Evolutionary conservation across 2,888 invertebrate genomes (phyloP), one percentile per base, ranked within the genome.

Genomic region (Microctonus brassicae): DNA sequence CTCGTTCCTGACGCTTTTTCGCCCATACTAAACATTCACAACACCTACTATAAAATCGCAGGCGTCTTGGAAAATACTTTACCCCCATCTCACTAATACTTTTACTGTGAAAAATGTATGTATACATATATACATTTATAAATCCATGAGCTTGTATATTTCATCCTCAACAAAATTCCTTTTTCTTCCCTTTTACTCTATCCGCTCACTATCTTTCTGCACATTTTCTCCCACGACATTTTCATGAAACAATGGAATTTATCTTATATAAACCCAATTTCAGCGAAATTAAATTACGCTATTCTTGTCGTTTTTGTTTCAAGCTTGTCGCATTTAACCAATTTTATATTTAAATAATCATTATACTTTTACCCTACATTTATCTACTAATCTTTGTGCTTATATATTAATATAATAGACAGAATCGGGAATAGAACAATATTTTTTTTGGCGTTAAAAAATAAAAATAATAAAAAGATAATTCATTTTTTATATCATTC

Each of bases 1-100:
- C 72, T 77, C 63, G 64, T 61, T 58, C 62, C 39, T 66, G 64
- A 60, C 69, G 71, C 68, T 76, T 76, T 71, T 74, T 76, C 74
- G 36, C 70, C 71, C 69, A 66, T 58, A 60, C 26, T 61, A 26
- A 75, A 72, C 65, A 72, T 75, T 68, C 72, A 70, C 72, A 66
- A 66, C 65, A 74, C 69, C 74, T 58, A 17, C 47, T 47, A 72
- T 73, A 75, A 73, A 75, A 70, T 61, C 39, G 57, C 39, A 58
- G 68, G 33, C 13, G 58, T 33, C 17, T 29, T 13, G 55, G 20
- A 47, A 47, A 47, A 47, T 47, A 47, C 47, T 47, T 20, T 47
- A 47, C 47, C 20, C 47, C 47, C 47, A n/a, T n/a, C 17, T n/a
- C n/a, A n/a, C 47, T 47, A 20, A 47, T 47, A 47, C 47, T 47